Evolutionary conservation across 2,888 invertebrate species (phyloP).

Genomic region (Oscheius sp.): DNA sequence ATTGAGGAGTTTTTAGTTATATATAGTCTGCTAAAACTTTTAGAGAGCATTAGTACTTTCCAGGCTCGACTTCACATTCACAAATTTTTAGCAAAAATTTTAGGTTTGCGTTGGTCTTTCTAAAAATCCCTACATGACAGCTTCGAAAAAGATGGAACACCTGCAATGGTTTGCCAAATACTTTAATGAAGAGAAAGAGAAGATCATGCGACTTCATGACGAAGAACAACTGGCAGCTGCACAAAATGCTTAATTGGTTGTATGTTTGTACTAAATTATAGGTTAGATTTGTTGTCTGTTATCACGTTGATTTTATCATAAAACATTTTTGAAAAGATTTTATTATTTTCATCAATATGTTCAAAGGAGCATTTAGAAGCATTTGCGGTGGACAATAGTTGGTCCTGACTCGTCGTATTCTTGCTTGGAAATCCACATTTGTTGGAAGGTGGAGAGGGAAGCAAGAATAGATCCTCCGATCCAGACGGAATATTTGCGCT

Average conservation of each 20-base stretch:
- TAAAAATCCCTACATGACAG: constrained; percentile 90
- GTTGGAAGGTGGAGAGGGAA: constrained; percentile 87
- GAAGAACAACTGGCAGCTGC: constrained; percentile 51
- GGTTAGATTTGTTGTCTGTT: neutral
- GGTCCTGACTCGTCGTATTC: constrained; percentile 63
- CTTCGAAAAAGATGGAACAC: constrained; percentile 85
- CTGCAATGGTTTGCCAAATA: constrained; percentile 86
- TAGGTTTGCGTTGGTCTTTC: constrained; percentile 79
- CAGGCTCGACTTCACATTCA: too few species aligned
- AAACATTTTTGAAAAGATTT: neutral
- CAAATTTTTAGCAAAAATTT: neutral
- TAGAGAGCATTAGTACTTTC: too few species aligned
- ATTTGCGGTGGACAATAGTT: constrained; percentile 60
- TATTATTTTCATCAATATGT: neutral
- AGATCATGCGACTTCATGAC: constrained; percentile 52
- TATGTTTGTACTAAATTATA: neutral
- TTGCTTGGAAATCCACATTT: constrained; percentile 82
- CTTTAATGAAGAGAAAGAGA: constrained; percentile 53
- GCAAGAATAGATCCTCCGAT: constrained; percentile 96
- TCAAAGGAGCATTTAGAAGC: constrained; percentile 51
- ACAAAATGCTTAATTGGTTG: constrained; percentile 36
- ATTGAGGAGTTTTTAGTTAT: neutral
- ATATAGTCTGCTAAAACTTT: neutral
- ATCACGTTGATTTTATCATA: neutral
- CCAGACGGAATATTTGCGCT: constrained; percentile 97